Conservation (phyloP, 2,113 vertebrate species). For the Pterophyllum scalare region DNA sequence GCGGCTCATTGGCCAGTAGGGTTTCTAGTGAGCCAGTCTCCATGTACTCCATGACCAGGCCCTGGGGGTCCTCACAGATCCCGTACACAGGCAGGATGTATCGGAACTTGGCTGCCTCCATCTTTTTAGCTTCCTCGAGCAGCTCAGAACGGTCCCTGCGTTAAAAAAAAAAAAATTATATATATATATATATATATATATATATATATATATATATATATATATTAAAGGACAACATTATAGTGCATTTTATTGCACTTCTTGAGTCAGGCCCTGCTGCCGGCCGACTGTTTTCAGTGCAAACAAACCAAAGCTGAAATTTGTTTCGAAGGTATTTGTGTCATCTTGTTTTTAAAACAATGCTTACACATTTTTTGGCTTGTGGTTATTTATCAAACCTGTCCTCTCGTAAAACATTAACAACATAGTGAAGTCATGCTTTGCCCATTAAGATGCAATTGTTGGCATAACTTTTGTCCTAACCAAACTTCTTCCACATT, state of each 20-base stretch:
- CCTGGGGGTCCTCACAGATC: conserved; percentile 92
- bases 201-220: rapidly evolving
- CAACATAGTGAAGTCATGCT: neutral
- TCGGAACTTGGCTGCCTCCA: conserved; percentile 97
- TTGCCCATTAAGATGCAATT: conserved; percentile 11
- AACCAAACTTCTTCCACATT: conserved; percentile 22
- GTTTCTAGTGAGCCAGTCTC: conserved; percentile 95
- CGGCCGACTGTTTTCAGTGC: neutral
- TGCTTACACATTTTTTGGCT: neutral
- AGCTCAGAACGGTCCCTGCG: conserved; percentile 91
- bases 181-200: rapidly evolving
- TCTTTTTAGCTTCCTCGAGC: conserved; percentile 96
- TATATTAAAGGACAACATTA: neutral
- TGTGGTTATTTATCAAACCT: neutral
- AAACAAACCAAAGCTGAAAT: neutral
- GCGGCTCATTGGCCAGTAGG: conserved; percentile 87
- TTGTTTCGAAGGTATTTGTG: neutral
- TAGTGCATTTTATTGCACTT: neutral
- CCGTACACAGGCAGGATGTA: conserved; percentile 96
- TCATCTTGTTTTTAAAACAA: neutral
- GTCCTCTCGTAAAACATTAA: conserved; percentile 33
- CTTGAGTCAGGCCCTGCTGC: neutral
- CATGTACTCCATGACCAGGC: conserved; percentile 99
- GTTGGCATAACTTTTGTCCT: conserved; percentile 2
- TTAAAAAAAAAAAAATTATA: rapidly evolving